Conservation (phyloP, 2,888 invertebrate genomes). For the Epirrita christyi region DNA sequence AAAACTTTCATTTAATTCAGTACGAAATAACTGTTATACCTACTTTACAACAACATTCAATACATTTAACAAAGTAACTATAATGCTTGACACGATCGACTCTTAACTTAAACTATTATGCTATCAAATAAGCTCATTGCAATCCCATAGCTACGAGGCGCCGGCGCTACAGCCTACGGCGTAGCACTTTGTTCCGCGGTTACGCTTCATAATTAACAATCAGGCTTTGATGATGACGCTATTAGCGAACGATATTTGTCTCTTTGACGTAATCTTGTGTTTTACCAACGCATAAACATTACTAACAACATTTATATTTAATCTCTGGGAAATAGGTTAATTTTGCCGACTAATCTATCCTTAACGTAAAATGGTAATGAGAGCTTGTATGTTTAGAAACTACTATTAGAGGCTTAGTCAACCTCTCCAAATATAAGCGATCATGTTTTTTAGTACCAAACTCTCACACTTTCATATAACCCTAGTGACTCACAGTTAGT, state of each 20-base stretch:
- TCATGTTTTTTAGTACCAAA: not conserved
- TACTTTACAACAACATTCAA: not conserved
- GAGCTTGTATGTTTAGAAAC: conserved; percentile 11
- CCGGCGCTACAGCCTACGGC: conserved; percentile 29
- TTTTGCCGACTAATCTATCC: conserved; percentile 21
- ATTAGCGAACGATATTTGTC: conserved; percentile 40
- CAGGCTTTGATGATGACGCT: conserved; percentile 39
- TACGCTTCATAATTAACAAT: conserved; percentile 42
- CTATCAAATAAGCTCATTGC: conserved; percentile 36
- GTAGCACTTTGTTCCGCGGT: conserved; percentile 40
- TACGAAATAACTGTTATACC: too few species aligned
- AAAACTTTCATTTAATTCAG: too few species aligned
- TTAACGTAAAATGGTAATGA: conserved; percentile 14
- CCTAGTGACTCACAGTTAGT: too few species aligned
- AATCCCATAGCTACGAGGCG: conserved; percentile 28
- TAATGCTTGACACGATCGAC: not conserved
- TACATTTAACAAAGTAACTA: not conserved
- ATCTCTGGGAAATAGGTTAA: conserved; percentile 27
- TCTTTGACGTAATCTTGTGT: conserved; percentile 36
- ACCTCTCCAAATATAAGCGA: not conserved
- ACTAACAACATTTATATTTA: conserved; percentile 33
- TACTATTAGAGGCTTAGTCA: conserved; percentile 1
- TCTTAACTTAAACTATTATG: conserved; percentile 14
- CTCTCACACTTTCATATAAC: too few species aligned
- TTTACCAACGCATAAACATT: conserved; percentile 31